These are phyloP conservation scores for Nestor notabilis DNA, from an alignment of 2,113 vertebrate species.

Conservation along the genomic window DNA sequence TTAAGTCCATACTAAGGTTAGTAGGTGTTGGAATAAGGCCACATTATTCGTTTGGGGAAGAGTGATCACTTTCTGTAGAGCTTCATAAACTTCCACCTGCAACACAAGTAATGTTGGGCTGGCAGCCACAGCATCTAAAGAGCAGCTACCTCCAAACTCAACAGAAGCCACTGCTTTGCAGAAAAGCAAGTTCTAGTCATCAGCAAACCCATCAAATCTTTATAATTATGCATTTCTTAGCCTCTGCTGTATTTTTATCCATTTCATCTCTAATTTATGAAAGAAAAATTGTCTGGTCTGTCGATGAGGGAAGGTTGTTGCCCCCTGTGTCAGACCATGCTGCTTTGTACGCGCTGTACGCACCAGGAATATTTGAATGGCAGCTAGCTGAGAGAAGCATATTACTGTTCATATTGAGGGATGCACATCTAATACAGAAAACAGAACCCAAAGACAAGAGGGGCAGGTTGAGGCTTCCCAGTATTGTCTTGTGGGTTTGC, in stretches of 20 bases:
- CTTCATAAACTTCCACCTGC: neutral
- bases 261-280: neutral
- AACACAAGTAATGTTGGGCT: neutral
- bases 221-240: neutral
- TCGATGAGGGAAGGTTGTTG: neutral
- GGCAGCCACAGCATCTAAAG: neutral
- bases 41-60: neutral
- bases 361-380: neutral
- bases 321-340: neutral
- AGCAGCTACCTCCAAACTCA: neutral
- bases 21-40: neutral
- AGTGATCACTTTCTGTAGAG: neutral
- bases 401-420: neutral
- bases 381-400: neutral
- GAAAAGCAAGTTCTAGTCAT: neutral
- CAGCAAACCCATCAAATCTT: neutral
- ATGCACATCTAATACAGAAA: neutral
- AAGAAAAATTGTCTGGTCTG: neutral
- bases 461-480: neutral
- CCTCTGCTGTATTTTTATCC: neutral
- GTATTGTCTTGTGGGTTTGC: neutral
- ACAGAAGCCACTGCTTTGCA: neutral
- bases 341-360: neutral
- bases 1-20: too few relatives aligned
- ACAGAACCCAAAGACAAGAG: neutral